These are phyloP conservation scores for Leptogaster cylindrica DNA, from an alignment of 2,888 invertebrate species.

Conservation along the genomic window DNA sequence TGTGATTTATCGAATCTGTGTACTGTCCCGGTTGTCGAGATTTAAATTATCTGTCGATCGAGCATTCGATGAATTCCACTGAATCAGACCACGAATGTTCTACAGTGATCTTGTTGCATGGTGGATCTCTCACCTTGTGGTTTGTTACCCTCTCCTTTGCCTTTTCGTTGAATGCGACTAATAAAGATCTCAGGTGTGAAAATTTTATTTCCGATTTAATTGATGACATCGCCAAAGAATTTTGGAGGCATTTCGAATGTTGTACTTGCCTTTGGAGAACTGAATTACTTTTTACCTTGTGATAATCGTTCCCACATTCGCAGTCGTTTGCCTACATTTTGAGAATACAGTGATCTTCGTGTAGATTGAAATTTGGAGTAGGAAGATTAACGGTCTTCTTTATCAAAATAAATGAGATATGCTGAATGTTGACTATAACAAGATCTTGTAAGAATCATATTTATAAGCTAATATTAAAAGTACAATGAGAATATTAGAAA, in stretches of 20 bases:
- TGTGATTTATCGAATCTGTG: conserved; percentile 46
- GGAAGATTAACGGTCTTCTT: no score
- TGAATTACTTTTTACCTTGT: no score
- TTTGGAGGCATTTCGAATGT: conserved; percentile 55
- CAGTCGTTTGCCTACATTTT: no score
- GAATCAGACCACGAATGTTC: conserved; percentile 37
- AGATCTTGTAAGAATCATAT: no score
- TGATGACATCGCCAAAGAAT: conserved; percentile 61
- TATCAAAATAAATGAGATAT: no score
- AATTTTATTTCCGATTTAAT: conserved; percentile 57
- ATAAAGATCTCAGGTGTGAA: conserved; percentile 62
- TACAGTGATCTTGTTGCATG: conserved; percentile 33
- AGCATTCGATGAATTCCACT: conserved; percentile 39
- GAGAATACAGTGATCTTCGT: no score
- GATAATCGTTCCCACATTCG: no score
- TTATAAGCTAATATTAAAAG: no score
- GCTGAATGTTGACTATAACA: no score
- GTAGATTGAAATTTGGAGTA: no score
- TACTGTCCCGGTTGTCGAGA: conserved; percentile 35
- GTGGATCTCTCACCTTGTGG: conserved; percentile 30
- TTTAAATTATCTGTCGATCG: conserved; percentile 42
- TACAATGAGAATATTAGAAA: no score
- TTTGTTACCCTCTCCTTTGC: conserved; percentile 1
- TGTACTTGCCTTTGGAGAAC: conserved; percentile 30
- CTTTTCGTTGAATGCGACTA: conserved; percentile 50